Conservation (phyloP, 2,797 vertebrate genomes). For the Sphenodon punctatus region DNA sequence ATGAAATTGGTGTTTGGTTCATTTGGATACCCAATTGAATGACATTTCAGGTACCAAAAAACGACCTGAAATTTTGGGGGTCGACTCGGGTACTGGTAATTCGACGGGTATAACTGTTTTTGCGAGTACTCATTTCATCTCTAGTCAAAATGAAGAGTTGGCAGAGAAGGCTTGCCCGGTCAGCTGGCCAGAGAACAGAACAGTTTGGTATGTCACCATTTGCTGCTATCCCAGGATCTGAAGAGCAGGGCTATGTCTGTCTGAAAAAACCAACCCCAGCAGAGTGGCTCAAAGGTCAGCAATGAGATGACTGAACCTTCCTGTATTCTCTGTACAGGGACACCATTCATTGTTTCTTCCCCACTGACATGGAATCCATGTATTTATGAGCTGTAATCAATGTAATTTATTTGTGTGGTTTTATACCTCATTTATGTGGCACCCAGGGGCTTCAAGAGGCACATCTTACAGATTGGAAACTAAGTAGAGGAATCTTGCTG, state of each 20-base stretch:
- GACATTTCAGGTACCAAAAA: too few relatives aligned
- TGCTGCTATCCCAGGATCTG: constrained; percentile 22
- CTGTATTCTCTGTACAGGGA: too few relatives aligned
- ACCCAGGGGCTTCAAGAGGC: neutral
- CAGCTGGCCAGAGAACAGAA: neutral
- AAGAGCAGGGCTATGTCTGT: constrained; percentile 12
- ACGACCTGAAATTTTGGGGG: too few relatives aligned
- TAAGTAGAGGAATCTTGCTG: neutral
- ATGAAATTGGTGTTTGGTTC: too few relatives aligned
- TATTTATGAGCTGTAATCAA: constrained; percentile 9
- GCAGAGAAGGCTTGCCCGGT: neutral
- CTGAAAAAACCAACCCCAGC: too few relatives aligned
- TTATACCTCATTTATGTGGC: neutral
- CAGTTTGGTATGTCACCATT: constrained; percentile 22
- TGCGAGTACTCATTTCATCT: too few relatives aligned
- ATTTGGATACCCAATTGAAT: too few relatives aligned
- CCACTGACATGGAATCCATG: neutral
- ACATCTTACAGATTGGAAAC: neutral
- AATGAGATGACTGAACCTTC: too few relatives aligned
- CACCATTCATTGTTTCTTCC: neutral
- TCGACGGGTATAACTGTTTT: too few relatives aligned
- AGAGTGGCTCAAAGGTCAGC: fast-evolving
- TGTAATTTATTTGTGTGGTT: neutral
- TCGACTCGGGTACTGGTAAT: too few relatives aligned
- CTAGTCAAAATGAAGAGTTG: too few relatives aligned